These are phyloP conservation scores for Platyscapa corneri DNA, from an alignment of 1,140 invertebrate genomes.

Conservation along the genomic window DNA sequence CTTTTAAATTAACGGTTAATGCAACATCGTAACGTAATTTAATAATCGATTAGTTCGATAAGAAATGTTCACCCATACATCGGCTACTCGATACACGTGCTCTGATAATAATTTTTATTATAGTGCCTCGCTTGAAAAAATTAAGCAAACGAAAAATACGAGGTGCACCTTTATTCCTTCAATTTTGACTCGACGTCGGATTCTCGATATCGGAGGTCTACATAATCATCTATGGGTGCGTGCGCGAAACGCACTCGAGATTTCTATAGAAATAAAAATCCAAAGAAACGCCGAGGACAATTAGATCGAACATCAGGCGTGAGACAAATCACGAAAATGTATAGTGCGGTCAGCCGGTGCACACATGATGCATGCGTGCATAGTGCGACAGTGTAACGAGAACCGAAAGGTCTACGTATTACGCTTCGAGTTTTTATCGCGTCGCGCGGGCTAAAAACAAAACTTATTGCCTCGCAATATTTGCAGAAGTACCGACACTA, in stretches of 20 bases:
- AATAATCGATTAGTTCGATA: too few relatives aligned
- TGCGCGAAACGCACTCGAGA: background rate
- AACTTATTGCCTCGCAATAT: background rate
- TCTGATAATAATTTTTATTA: too few relatives aligned
- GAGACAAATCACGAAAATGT: background rate
- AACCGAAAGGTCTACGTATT: slow-evolving; percentile 7
- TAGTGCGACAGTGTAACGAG: slow-evolving; percentile 17
- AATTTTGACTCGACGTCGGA: too few relatives aligned
- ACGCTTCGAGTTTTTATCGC: slow-evolving; percentile 37
- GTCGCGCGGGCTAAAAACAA: background rate
- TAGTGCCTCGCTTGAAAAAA: too few relatives aligned
- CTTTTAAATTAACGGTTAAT: too few relatives aligned
- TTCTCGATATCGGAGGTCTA: too few relatives aligned
- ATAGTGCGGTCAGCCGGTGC: background rate
- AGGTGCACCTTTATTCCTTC: too few relatives aligned
- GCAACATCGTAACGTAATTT: too few relatives aligned
- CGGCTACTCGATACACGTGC: too few relatives aligned
- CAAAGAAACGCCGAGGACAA: background rate
- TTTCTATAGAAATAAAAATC: background rate
- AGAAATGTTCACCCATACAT: too few relatives aligned
- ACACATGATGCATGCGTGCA: slow-evolving; percentile 9
- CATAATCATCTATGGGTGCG: too few relatives aligned
- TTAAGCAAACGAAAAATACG: too few relatives aligned
- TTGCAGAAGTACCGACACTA: background rate
- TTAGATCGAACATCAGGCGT: background rate